These are phyloP conservation scores for Dasypogon diadema DNA, from an alignment of 2,888 invertebrate species.

Conservation along the genomic window DNA sequence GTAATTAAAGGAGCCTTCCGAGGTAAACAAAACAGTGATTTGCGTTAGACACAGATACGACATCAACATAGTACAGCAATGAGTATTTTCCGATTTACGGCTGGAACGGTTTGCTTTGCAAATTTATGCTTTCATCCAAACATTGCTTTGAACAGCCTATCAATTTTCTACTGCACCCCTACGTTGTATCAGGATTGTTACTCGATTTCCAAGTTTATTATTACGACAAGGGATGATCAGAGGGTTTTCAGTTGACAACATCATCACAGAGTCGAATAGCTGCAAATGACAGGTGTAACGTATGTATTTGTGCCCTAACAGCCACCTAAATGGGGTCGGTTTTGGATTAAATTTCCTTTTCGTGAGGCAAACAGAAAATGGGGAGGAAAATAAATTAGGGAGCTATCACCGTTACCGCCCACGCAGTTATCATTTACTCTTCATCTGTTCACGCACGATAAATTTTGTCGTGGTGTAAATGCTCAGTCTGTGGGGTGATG, in stretches of 20 bases:
- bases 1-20: no score
- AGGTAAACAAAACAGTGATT: no score
- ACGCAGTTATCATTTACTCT: slow-evolving; percentile 49
- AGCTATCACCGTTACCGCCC: slow-evolving; percentile 48
- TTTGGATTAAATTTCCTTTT: slow-evolving; percentile 30
- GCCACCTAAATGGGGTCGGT: not conserved
- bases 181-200: not conserved
- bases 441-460: slow-evolving; percentile 50
- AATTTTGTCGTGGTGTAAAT: slow-evolving; percentile 43
- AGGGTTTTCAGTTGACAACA: slow-evolving; percentile 21
- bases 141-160: slow-evolving; percentile 36
- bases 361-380: slow-evolving; percentile 2
- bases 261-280: slow-evolving; percentile 7
- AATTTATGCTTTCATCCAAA: no score
- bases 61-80: no score
- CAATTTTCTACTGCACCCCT: slow-evolving; percentile 29
- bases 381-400: slow-evolving; percentile 45
- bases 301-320: slow-evolving; percentile 6
- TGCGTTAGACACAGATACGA: no score
- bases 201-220: slow-evolving; percentile 44
- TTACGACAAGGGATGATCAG: slow-evolving; percentile 35
- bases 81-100: no score
- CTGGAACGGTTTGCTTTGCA: no score
- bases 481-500: slow-evolving; percentile 1
- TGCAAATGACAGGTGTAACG: slow-evolving; percentile 51